Percentiles rank a stretch among this genome's conserved stretches.
phyloP scores from a whole-genome alignment of 2,888 invertebrate genomes.

The Molanna angustata region DNA sequence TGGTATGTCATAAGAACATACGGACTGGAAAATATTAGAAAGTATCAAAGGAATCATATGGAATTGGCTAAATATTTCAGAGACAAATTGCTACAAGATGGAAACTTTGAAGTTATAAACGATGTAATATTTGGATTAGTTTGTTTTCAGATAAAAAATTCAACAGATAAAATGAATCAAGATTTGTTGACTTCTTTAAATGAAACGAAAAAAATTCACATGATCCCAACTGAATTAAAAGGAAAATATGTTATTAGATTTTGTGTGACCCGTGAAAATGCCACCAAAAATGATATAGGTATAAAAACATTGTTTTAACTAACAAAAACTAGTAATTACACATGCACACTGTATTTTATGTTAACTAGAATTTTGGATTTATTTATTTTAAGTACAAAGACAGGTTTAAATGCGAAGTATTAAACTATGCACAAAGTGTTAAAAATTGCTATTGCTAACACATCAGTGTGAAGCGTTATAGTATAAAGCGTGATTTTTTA shows the following conservation, averaged over 20 bases:
- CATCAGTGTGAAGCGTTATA: too few species aligned
- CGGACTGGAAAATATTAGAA: slow-evolving; percentile 77
- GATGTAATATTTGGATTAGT: slow-evolving; percentile 74
- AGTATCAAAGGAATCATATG: slow-evolving; percentile 81
- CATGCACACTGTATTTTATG: too few species aligned
- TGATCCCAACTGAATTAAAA: slow-evolving; percentile 79
- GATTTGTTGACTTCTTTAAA: slow-evolving; percentile 76
- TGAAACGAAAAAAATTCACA: slow-evolving; percentile 78
- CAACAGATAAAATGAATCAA: slow-evolving; percentile 71
- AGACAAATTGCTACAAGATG: slow-evolving; percentile 62
- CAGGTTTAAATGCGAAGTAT: too few species aligned
- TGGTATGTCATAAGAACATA: slow-evolving; percentile 86
- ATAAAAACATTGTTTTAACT: too few species aligned
- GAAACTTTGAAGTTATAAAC: slow-evolving; percentile 73
- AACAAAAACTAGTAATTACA: too few species aligned
- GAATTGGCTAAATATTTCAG: slow-evolving; percentile 74
- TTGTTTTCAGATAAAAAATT: slow-evolving; percentile 67
- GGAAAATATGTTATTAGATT: slow-evolving; percentile 76
- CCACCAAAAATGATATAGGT: slow-evolving; percentile 68
- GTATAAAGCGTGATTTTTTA: too few species aligned
- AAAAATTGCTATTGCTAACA: too few species aligned
- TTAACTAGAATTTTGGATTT: too few species aligned
- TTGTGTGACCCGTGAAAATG: slow-evolving; percentile 77
- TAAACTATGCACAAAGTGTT: too few species aligned
- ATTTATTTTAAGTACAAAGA: too few species aligned